Conservation (phyloP, 2,888 invertebrate genomes). For the Sympetrum striolatum region DNA sequence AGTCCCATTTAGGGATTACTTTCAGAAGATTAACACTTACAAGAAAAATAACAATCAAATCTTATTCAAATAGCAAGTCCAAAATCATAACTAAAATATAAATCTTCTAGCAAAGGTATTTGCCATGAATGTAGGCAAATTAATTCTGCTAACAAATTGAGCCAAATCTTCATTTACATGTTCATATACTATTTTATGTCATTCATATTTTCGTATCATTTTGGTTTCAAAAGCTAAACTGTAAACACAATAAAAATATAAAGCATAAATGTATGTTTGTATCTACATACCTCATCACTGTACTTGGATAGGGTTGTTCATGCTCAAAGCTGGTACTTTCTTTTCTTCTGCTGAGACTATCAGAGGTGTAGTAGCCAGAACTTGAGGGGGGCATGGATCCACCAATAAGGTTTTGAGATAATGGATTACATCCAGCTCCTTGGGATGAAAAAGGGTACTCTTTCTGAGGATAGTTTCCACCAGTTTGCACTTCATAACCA, state of each 20-base stretch:
- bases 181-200: too few relatives aligned
- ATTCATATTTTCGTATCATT: too few relatives aligned
- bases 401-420: constrained; percentile 48
- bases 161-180: too few relatives aligned
- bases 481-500: constrained; percentile 47
- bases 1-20: too few relatives aligned
- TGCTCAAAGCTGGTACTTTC: constrained; percentile 70
- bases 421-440: constrained; percentile 52
- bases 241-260: not conserved
- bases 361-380: constrained; percentile 56
- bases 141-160: too few relatives aligned
- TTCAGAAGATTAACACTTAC: too few relatives aligned
- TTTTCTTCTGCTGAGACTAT: constrained; percentile 61
- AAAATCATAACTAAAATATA: too few relatives aligned
- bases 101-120: too few relatives aligned
- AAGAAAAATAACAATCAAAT: too few relatives aligned
- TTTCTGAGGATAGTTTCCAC: constrained; percentile 51
- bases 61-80: too few relatives aligned
- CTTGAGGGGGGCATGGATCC: constrained; percentile 52
- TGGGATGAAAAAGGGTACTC: constrained; percentile 60
- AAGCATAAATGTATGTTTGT: too few relatives aligned
- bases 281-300: constrained; percentile 56
- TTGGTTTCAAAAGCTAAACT: not conserved
- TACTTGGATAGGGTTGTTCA: constrained; percentile 64
- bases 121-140: too few relatives aligned